Conservation (phyloP, 2,113 vertebrate genomes). For the Labeo catla region DNA sequence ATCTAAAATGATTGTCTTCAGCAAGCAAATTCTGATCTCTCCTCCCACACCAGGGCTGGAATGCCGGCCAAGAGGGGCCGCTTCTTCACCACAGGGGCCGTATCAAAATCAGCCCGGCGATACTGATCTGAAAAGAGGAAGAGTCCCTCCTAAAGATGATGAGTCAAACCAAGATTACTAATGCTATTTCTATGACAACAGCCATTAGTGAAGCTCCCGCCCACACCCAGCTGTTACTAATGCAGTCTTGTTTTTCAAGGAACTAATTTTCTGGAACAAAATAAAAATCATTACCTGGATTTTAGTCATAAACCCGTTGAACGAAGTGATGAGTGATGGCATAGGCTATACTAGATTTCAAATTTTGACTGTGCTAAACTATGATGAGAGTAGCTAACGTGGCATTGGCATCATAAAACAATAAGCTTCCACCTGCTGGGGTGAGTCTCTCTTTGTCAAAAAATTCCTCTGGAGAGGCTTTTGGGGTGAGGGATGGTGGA, state of each 20-base stretch:
- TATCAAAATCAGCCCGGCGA: background rate
- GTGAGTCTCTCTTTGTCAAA: constrained; percentile 40
- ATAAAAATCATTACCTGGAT: background rate
- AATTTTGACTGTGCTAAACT: background rate
- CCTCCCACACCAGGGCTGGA: constrained; percentile 33
- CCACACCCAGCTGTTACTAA: constrained; percentile 40
- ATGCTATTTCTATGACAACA: constrained; percentile 53
- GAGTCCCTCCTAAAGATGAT: constrained; percentile 47
- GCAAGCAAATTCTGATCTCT: constrained; percentile 60
- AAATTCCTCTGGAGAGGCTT: constrained; percentile 60
- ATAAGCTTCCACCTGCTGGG: constrained; percentile 55
- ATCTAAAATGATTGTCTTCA: constrained; percentile 59
- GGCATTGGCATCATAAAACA: constrained; percentile 46
- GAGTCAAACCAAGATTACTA: constrained; percentile 39
- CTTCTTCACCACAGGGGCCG: background rate
- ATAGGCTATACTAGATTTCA: background rate
- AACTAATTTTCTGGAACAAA: background rate
- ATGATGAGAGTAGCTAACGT: constrained; percentile 41
- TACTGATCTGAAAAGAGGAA: constrained; percentile 67
- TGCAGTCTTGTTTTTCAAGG: constrained; percentile 5
- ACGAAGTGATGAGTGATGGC: background rate
- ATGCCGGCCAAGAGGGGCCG: constrained; percentile 19
- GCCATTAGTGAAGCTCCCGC: background rate
- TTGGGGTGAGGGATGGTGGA: constrained; percentile 36
- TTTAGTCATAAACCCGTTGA: background rate